These are phyloP conservation scores for Eurytoma californica DNA, from an alignment of 2,888 invertebrate genomes.

Conservation along the genomic window DNA sequence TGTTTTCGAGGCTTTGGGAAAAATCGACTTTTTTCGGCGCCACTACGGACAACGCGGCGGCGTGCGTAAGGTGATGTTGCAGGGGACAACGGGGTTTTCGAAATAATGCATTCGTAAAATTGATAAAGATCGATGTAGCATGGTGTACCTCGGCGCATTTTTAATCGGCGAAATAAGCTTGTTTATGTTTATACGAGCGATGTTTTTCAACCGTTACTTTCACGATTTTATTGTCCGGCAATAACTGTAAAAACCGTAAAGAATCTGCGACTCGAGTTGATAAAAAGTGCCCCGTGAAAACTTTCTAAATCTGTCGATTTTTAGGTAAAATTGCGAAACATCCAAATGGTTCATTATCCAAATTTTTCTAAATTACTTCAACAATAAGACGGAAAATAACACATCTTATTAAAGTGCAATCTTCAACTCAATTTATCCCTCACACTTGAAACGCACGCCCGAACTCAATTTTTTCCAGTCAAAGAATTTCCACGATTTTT, in stretches of 20 bases:
- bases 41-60: background rate
- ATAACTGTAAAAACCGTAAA: slow-evolving; percentile 38
- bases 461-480: background rate
- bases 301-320: slow-evolving; percentile 12
- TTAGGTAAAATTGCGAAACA: background rate
- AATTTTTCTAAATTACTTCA: background rate
- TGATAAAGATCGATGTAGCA: slow-evolving; percentile 21
- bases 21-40: slow-evolving; percentile 2
- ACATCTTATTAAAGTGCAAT: background rate
- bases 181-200: slow-evolving; percentile 14
- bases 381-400: background rate
- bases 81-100: too few relatives aligned
- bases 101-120: slow-evolving; percentile 1
- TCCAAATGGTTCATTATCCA: background rate
- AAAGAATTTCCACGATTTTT: slow-evolving; percentile 4
- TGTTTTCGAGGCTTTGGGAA: slow-evolving; percentile 24
- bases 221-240: slow-evolving; percentile 24
- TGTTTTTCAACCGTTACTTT: slow-evolving; percentile 25
- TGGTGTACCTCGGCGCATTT: background rate
- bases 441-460: background rate
- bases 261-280: slow-evolving; percentile 10
- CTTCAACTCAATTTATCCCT: background rate
- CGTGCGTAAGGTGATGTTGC: background rate
- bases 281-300: slow-evolving; percentile 34
- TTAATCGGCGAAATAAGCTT: slow-evolving; percentile 28